Percentiles rank a stretch among this genome's conserved stretches.
phyloP scores from a whole-genome alignment of 2,888 invertebrate species.

The Timema podura region DNA sequence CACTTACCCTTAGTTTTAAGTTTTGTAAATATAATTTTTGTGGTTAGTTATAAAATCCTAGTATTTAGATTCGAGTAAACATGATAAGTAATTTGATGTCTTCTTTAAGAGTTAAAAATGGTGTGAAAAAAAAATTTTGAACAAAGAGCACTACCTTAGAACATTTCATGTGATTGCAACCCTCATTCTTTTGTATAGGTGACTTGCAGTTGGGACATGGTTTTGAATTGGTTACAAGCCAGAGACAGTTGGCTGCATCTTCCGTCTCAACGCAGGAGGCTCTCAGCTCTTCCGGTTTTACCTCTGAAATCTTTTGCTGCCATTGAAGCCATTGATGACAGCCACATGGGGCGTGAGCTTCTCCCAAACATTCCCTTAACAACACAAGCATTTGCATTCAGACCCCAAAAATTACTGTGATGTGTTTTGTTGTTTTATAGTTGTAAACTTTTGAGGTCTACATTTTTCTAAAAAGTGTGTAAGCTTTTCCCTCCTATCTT shows the following conservation, averaged over 20 bases:
- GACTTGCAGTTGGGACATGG: conserved; percentile 67
- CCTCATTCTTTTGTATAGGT: conserved; percentile 68
- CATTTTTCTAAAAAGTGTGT: too few relatives aligned
- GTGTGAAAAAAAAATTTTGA: background rate
- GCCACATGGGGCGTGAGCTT: conserved; percentile 64
- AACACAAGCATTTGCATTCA: too few relatives aligned
- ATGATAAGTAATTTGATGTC: too few relatives aligned
- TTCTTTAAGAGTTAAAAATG: too few relatives aligned
- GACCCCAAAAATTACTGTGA: too few relatives aligned
- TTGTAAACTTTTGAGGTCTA: too few relatives aligned
- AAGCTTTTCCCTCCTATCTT: too few relatives aligned
- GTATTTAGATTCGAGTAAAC: too few relatives aligned
- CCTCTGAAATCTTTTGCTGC: conserved; percentile 57
- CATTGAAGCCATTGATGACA: conserved; percentile 62
- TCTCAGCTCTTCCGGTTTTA: conserved; percentile 59
- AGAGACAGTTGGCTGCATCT: conserved; percentile 58
- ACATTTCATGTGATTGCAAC: conserved; percentile 70
- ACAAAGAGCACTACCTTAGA: conserved; percentile 53
- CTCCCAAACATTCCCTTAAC: conserved; percentile 52
- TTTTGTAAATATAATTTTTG: too few relatives aligned
- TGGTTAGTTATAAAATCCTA: too few relatives aligned
- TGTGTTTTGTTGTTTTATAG: too few relatives aligned
- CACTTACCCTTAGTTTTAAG: too few relatives aligned
- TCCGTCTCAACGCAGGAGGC: conserved; percentile 53
- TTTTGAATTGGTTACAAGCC: conserved; percentile 59